Conservation (phyloP, 2,113 vertebrate species). For the Isichthys henryi region DNA sequence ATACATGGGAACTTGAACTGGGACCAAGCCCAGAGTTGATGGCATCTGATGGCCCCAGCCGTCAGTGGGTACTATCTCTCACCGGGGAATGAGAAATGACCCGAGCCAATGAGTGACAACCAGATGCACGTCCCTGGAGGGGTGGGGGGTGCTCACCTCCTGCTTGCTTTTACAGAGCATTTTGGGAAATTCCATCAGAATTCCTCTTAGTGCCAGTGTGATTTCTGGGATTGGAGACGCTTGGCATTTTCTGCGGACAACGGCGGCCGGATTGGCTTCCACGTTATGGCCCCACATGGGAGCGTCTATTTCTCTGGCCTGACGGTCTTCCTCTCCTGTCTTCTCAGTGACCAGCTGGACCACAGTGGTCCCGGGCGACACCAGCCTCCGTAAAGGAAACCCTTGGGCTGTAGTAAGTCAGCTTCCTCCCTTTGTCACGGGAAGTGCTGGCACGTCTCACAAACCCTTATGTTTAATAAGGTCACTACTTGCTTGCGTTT, state of each 20-base stretch:
- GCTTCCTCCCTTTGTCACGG: background rate
- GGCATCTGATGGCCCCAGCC: background rate
- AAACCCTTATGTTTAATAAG: background rate
- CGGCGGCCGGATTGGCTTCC: too few species aligned
- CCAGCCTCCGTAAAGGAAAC: background rate
- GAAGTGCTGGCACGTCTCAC: background rate
- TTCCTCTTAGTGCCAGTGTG: background rate
- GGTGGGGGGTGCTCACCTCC: background rate
- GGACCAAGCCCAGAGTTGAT: background rate
- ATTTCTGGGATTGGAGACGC: background rate
- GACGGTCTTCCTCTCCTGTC: background rate
- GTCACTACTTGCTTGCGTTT: background rate
- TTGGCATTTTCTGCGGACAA: background rate
- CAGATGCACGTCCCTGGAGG: background rate
- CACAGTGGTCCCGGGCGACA: background rate
- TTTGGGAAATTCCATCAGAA: conserved; percentile 49
- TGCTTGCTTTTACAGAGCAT: conserved; percentile 53
- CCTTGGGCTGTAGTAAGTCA: background rate
- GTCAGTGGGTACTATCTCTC: background rate
- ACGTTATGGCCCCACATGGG: background rate
- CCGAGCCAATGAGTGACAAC: background rate
- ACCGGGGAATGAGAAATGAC: background rate
- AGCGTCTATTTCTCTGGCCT: background rate
- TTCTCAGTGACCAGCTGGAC: background rate
- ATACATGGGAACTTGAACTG: background rate